Evolutionary conservation across 1,140 invertebrate species (phyloP).

Genomic region (Zophobas atratus): DNA sequence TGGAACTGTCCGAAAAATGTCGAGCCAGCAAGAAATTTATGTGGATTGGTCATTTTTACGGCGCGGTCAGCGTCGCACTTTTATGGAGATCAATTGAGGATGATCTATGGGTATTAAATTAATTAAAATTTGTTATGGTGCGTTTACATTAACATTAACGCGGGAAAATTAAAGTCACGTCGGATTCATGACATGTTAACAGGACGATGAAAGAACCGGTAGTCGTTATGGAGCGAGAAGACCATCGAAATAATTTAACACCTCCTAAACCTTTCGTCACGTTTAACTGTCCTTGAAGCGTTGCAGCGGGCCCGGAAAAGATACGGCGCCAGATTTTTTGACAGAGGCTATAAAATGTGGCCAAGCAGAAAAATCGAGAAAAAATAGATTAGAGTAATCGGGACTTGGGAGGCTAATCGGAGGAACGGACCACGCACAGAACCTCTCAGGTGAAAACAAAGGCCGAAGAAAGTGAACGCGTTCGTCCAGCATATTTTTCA

Average conservation of each 20-base stretch:
- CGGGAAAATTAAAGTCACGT: not conserved
- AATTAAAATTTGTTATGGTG: not conserved
- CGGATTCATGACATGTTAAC: constrained; percentile 11
- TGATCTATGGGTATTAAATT: constrained; percentile 9
- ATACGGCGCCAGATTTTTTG: not conserved
- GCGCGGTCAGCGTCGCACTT: constrained; percentile 14
- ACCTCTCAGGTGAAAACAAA: too few species aligned
- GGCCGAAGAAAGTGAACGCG: too few species aligned
- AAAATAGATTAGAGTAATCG: too few species aligned
- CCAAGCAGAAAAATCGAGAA: too few species aligned
- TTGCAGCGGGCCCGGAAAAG: constrained; percentile 9
- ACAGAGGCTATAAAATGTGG: not conserved
- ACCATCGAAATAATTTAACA: constrained; percentile 41
- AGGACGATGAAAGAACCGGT: constrained; percentile 34
- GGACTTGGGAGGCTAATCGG: too few species aligned
- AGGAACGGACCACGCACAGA: too few species aligned
- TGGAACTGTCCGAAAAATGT: constrained; percentile 23
- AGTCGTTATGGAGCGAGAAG: constrained; percentile 9
- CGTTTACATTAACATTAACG: not conserved
- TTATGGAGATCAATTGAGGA: not conserved
- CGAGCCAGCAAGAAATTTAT: constrained; percentile 24
- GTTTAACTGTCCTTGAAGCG: constrained; percentile 40
- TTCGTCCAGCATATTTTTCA: too few species aligned
- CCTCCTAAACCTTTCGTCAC: constrained; percentile 41
- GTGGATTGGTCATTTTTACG: constrained; percentile 30